These are phyloP conservation scores for Zygothrica quintamaculata DNA, from an alignment of 2,888 invertebrate species.

Conservation along the genomic window DNA sequence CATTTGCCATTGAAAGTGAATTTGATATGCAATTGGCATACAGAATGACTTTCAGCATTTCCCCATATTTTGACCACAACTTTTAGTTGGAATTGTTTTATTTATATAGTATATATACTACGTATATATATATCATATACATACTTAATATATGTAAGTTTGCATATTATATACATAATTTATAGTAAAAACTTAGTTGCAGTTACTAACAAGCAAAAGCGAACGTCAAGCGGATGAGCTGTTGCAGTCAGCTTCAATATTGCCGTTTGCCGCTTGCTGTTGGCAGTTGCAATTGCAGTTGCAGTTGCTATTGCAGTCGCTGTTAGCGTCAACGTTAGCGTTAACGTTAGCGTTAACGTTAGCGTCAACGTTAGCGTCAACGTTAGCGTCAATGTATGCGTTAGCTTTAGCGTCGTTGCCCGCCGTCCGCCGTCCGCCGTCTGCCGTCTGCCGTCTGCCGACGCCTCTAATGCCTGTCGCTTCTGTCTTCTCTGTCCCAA, in stretches of 20 bases:
- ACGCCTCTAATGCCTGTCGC: conserved; percentile 63
- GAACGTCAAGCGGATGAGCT: conserved; percentile 64
- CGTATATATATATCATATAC: neutral
- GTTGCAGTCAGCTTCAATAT: conserved; percentile 31
- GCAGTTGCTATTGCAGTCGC: conserved; percentile 28
- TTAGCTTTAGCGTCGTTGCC: conserved; percentile 28
- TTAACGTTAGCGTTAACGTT: conserved; percentile 24
- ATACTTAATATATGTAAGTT: neutral
- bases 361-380: conserved; percentile 32
- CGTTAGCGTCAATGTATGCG: conserved; percentile 23
- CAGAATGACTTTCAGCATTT: too few species aligned
- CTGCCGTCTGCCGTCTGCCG: conserved; percentile 54
- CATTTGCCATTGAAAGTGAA: too few species aligned
- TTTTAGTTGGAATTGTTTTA: too few species aligned
- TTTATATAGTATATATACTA: too few species aligned
- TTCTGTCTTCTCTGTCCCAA: conserved; percentile 65
- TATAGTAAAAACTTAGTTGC: conserved; percentile 33
- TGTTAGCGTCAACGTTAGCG: conserved; percentile 20
- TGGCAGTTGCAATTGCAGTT: conserved; percentile 26
- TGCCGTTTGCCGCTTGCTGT: conserved; percentile 14
- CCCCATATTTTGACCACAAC: too few species aligned
- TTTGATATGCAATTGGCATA: too few species aligned
- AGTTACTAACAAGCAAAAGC: conserved; percentile 31
- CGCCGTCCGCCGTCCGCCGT: conserved; percentile 51
- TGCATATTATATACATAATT: conserved; percentile 3